Base-by-base conservation (phyloP, 1,140 invertebrate species). In the Rhizoglyphus robini region DNA sequence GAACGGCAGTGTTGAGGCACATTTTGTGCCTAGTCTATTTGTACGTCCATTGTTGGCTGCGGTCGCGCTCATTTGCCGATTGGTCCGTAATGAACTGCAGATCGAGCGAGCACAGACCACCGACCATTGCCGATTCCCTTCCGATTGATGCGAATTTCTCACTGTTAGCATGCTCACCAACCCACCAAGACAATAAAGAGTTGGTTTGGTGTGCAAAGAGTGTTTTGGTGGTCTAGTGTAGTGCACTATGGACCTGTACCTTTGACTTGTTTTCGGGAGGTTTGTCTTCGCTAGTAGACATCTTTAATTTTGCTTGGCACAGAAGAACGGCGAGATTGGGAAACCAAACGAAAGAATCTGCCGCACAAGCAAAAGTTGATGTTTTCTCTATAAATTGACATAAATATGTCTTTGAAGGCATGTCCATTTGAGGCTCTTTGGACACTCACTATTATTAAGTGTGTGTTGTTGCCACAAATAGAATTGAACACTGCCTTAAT, bases 51-150 rank as follows among this genome's bases (percentile, higher is more conserved):
- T 25, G 51, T 32, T 41, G 36, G 36, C 18, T 18, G 8, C 23
- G 51, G 8, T 20, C 51, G 31, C 51, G 41, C 20, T 54, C 51
- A 20, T 54, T 54, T 32, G 8, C 51, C 23, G 23, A 54, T 8
- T 54, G 51, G 8, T 32, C 51, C 8, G 8, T 54, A 54, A 54
- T 54, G 51, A 54, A n/a, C n/a, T n/a, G n/a, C n/a, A n/a, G n/a
- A n/a, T n/a, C n/a, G n/a, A n/a, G n/a, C n/a, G n/a, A n/a, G n/a
- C n/a, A n/a, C n/a, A n/a, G n/a, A n/a, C n/a, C n/a, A n/a, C n/a
- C n/a, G n/a, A n/a, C n/a, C n/a, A n/a, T n/a, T n/a, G n/a, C n/a
- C n/a, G n/a, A n/a, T n/a, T 27, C 8, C 8, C 8, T 23, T 11
- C 36, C 18, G 18, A 27, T 11, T 27, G 51, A 23, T 32, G 51